Evolutionary conservation across 2,797 vertebrate genomes (phyloP).

Genomic region (Sebastes glaucus): DNA sequence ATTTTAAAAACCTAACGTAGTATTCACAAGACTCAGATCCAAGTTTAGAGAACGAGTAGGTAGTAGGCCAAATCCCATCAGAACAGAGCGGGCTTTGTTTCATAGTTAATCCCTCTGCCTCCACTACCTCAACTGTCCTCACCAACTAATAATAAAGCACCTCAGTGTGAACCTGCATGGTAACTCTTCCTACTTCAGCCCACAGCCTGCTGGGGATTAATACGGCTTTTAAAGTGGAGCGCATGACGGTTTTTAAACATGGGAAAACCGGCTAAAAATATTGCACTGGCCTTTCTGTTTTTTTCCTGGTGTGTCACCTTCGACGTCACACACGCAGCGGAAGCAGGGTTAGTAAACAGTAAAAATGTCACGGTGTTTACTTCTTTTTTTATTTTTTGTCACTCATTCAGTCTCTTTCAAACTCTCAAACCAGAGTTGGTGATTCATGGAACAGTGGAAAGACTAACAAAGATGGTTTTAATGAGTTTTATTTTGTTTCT

Average conservation of each 20-base stretch:
- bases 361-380: too few species aligned
- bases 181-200: conserved; percentile 1
- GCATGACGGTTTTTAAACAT: not conserved
- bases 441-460: too few species aligned
- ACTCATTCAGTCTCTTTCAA: too few species aligned
- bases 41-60: not conserved
- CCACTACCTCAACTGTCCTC: conserved; percentile 3
- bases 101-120: not conserved
- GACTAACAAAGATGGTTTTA: too few species aligned
- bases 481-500: too few species aligned
- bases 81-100: conserved; percentile 30
- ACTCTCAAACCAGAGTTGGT: too few species aligned
- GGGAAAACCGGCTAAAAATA: too few species aligned
- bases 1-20: not conserved
- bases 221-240: not conserved
- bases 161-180: conserved; percentile 6
- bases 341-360: too few species aligned
- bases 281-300: too few species aligned
- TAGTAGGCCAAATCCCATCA: not conserved
- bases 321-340: too few species aligned
- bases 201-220: conserved; percentile 18
- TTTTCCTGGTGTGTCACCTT: too few species aligned
- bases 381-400: too few species aligned
- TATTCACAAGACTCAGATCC: not conserved
- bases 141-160: conserved; percentile 8